A percentile compares a stretch with the other conserved stretches of the same genome.
phyloP scores from a whole-genome alignment of 1,140 invertebrate species.

The Mycetomoellerius zeteki region DNA sequence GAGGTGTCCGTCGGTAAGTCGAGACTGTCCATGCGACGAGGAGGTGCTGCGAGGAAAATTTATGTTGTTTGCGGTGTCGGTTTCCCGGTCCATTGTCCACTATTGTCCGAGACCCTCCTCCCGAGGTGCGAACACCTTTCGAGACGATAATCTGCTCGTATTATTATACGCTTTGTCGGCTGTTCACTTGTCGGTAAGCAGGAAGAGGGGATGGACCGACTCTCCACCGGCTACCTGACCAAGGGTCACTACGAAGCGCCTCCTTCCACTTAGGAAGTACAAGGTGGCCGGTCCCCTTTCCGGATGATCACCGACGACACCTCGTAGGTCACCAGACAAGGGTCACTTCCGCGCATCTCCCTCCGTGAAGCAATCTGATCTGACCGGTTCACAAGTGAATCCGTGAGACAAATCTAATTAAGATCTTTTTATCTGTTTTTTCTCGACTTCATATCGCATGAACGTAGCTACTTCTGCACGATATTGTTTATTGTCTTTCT shows the following conservation, averaged over 20 bases:
- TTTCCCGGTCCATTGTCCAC: slow-evolving; percentile 85
- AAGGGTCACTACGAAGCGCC: slow-evolving; percentile 80
- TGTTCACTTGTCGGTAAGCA: slow-evolving; percentile 80
- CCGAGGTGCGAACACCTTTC: slow-evolving; percentile 86
- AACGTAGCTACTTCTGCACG: neutral
- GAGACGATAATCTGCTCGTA: slow-evolving; percentile 85
- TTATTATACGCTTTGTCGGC: slow-evolving; percentile 86
- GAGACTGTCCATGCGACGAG: slow-evolving; percentile 52
- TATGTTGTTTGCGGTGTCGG: slow-evolving; percentile 87
- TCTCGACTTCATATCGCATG: neutral
- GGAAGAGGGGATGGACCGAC: slow-evolving; percentile 68
- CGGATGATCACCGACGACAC: slow-evolving; percentile 57
- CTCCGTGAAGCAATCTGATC: slow-evolving; percentile 35
- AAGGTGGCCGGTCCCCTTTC: slow-evolving; percentile 75
- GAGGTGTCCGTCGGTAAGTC: slow-evolving; percentile 26
- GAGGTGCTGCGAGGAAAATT: slow-evolving; percentile 80
- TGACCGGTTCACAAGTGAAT: slow-evolving; percentile 37
- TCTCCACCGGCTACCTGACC: slow-evolving; percentile 83
- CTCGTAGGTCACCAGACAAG: slow-evolving; percentile 71
- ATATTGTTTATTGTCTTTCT: neutral
- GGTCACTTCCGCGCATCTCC: slow-evolving; percentile 68
- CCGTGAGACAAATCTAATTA: slow-evolving; percentile 37
- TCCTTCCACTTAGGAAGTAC: slow-evolving; percentile 63
- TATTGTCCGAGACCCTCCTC: slow-evolving; percentile 85
- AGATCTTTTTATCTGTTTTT: slow-evolving; percentile 10